Base-by-base conservation (phyloP, 2,113 vertebrate species). In the Telmatochromis bifrenatus region DNA sequence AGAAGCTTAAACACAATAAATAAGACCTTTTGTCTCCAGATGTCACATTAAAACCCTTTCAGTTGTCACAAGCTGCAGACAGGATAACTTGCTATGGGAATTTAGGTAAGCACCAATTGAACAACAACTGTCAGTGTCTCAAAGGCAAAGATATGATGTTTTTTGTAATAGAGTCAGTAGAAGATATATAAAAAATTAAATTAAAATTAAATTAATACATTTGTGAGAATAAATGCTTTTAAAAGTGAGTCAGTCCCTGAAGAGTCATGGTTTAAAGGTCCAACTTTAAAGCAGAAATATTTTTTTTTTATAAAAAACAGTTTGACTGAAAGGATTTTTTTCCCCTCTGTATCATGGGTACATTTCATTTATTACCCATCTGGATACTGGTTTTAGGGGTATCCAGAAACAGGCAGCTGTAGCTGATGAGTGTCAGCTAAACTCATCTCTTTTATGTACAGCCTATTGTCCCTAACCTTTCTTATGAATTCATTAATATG, bases 1-100 rank as follows among this genome's bases (percentile, higher is more conserved):
- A 91, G 88, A 81, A 15, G 88, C 82, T 91, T 91, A 89, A 82
- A 56, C 13, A 42, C 33, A 39, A 15, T 35, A 15, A 84, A 79
- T 7, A 26, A 23, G 15, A 51, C 39, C 65, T 88, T 84, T 87
- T 65, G 58, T 65, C 54, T 70, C 19, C 39, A 70, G 31, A 77
- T 11, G 35, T 37, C 17, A 80, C 70, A 47, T 28, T 75, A 1
- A 19, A 75, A 75, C 14, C 70, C 9, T 75, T 28, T 75, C 39
- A 45, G 21, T 2, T 49, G 42, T 28, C 70, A 75, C 23, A 28
- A 49, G 23, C 23, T 19, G 70, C 23, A 49, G 42, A 47, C 70
- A 49, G 7, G 42, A 47, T 75, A 75, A 28, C 42, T 17, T 75
- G 9, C 42, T 31, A 4, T 15, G 2, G 68, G 39, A 3, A 45